Conservation (phyloP, 2,797 vertebrate species). For the Hippocampus kuda region DNA sequence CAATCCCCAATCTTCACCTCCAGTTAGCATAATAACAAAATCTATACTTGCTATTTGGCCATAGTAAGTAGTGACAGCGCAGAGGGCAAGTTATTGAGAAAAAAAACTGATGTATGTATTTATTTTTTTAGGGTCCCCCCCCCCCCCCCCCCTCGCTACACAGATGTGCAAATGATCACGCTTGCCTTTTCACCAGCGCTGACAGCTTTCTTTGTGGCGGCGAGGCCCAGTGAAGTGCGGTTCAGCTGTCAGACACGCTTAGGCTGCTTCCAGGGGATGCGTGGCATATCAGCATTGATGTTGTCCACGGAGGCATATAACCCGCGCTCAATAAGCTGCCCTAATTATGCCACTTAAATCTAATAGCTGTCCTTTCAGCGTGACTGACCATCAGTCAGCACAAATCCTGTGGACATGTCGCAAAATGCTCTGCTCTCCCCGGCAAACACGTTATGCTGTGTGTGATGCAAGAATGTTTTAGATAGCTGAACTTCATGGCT, state of each 20-base stretch:
- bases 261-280: conserved; percentile 27
- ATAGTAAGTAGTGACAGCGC: no score
- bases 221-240: conserved; percentile 15
- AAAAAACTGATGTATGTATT: not conserved
- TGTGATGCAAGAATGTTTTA: not conserved
- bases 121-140: not conserved
- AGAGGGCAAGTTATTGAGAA: not conserved
- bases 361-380: conserved; percentile 38
- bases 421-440: conserved; percentile 25
- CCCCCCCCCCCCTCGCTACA: not conserved
- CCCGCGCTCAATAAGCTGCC: conserved; percentile 35
- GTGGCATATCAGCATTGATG: conserved; percentile 38
- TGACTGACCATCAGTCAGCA: conserved; percentile 36
- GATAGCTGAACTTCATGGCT: not conserved
- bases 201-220: conserved; percentile 15
- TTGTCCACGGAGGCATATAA: conserved; percentile 35
- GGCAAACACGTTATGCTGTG: not conserved
- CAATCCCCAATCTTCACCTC: no score
- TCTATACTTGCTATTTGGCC: no score
- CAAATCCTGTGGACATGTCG: conserved; percentile 28
- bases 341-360: conserved; percentile 36
- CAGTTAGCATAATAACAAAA: no score
- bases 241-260: conserved; percentile 36
- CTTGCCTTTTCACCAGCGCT: conserved; percentile 1
- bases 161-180: conserved; percentile 15